These are phyloP conservation scores for Maccullochella peelii DNA, from an alignment of 2,113 vertebrate genomes.

Conservation along the genomic window DNA sequence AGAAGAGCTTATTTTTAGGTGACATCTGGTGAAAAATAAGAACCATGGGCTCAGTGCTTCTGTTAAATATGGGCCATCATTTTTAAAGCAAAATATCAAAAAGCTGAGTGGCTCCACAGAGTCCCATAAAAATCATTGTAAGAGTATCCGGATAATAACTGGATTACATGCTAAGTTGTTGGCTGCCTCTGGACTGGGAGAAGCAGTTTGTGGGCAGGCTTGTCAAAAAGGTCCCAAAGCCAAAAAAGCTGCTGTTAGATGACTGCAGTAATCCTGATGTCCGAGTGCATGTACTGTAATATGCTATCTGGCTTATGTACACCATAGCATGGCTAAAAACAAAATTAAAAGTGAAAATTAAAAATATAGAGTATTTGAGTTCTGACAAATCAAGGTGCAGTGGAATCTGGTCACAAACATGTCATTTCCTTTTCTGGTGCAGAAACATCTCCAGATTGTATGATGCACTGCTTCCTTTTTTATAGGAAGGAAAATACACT, in stretches of 20 bases:
- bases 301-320: background rate
- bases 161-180: background rate
- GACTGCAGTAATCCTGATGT: background rate
- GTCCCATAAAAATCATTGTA: background rate
- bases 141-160: background rate
- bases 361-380: no score
- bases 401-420: background rate
- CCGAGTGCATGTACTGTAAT: background rate
- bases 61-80: background rate
- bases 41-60: background rate
- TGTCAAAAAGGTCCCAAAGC: background rate
- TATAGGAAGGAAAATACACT: background rate
- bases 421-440: background rate
- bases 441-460: background rate
- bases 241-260: background rate
- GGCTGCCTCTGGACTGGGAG: background rate
- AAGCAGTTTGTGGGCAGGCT: background rate
- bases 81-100: slow-evolving; percentile 10
- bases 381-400: background rate
- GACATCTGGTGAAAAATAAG: background rate
- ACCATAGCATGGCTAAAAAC: background rate
- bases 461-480: no score
- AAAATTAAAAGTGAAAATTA: background rate
- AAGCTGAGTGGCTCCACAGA: background rate
- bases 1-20: background rate